A percentile compares a stretch with the other conserved stretches of the same genome.
Evolutionary conservation across 2,797 vertebrate genomes (phyloP).

Genomic region (Pelobates cultripes): DNA sequence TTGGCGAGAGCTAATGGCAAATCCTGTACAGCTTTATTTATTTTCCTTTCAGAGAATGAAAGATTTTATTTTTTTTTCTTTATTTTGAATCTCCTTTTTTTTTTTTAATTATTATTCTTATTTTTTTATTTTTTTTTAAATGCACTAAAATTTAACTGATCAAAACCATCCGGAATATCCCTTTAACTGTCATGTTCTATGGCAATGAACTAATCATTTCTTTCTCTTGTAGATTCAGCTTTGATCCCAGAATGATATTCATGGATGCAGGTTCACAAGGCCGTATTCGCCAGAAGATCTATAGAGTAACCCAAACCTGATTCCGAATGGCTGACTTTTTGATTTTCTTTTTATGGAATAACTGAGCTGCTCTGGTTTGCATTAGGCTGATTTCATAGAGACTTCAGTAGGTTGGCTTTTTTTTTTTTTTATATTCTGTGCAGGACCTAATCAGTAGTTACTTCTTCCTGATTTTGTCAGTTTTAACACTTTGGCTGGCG

Average conservation of each 20-base stretch:
- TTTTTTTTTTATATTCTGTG: constrained; percentile 55
- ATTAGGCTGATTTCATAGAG: constrained; percentile 59
- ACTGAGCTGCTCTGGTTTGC: constrained; percentile 63
- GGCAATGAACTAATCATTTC: background rate
- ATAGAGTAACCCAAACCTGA: constrained; percentile 61
- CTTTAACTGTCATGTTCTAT: too few species aligned
- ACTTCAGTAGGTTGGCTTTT: constrained; percentile 60
- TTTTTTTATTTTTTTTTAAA: too few species aligned
- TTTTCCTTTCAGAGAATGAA: too few species aligned
- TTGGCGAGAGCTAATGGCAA: too few species aligned
- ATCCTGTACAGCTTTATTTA: too few species aligned
- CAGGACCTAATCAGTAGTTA: constrained; percentile 61
- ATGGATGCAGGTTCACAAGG: constrained; percentile 67
- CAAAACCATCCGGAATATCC: too few species aligned
- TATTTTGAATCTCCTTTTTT: too few species aligned
- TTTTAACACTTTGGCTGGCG: constrained; percentile 66
- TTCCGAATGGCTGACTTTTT: constrained; percentile 47
- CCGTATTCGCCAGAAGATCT: constrained; percentile 71
- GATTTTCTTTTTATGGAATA: constrained; percentile 60
- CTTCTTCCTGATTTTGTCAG: background rate
- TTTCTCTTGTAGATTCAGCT: constrained; percentile 77
- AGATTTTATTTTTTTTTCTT: too few species aligned
- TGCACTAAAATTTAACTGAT: too few species aligned
- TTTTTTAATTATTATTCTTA: too few species aligned
- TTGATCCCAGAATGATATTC: constrained; percentile 91